A percentile compares a stretch with the other conserved stretches of the same genome.
phyloP scores from a whole-genome alignment of 2,113 vertebrate species.

The Zapus hudsonius region DNA sequence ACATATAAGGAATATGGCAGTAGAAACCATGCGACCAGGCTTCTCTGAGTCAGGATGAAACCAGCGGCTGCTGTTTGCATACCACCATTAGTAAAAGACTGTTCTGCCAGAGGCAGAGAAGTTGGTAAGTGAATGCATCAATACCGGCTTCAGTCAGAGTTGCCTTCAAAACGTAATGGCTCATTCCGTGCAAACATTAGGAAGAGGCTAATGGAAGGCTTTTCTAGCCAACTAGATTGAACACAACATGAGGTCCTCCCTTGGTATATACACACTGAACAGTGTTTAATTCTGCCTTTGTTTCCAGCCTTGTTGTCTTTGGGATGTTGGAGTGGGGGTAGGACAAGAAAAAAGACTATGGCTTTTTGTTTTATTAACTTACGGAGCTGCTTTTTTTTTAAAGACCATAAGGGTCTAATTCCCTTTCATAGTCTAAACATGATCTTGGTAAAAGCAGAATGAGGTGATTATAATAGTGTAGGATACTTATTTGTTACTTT shows the following conservation, averaged over 20 bases:
- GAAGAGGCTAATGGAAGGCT: slow-evolving; percentile 65
- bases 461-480: background rate
- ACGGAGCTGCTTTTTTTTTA: no score
- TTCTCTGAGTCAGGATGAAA: slow-evolving; percentile 57
- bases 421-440: slow-evolving; percentile 36
- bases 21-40: slow-evolving; percentile 25
- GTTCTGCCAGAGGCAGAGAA: slow-evolving; percentile 69
- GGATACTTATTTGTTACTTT: slow-evolving; percentile 33
- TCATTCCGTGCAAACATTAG: slow-evolving; percentile 77
- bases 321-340: background rate
- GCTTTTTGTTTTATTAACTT: slow-evolving; percentile 53
- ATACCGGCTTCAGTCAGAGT: slow-evolving; percentile 71
- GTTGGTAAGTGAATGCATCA: slow-evolving; percentile 73
- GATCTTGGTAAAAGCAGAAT: slow-evolving; percentile 52
- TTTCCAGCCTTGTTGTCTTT: slow-evolving; percentile 37
- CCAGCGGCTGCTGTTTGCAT: slow-evolving; percentile 60
- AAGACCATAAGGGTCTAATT: slow-evolving; percentile 3
- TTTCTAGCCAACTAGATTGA: slow-evolving; percentile 67
- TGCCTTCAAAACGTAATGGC: slow-evolving; percentile 73
- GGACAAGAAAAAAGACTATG: background rate
- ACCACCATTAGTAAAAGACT: slow-evolving; percentile 68
- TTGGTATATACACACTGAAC: slow-evolving; percentile 52
- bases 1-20: slow-evolving; percentile 36
- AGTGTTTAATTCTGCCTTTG: slow-evolving; percentile 73
- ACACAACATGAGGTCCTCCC: slow-evolving; percentile 72